Evolutionary conservation across 2,888 invertebrate genomes (phyloP).

Genomic region (Cephus nigrinus): DNA sequence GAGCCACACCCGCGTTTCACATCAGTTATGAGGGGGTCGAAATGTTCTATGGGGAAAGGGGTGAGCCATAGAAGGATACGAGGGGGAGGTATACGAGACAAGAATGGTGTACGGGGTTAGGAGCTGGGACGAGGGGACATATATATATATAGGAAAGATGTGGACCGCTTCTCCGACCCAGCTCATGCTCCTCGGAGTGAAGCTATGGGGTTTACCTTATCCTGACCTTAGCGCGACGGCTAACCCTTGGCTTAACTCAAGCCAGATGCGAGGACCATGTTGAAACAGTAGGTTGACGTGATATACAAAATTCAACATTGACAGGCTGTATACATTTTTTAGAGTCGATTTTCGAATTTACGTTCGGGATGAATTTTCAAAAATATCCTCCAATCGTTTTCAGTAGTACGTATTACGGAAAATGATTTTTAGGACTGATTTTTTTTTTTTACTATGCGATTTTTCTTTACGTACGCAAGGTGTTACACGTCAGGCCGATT

Average conservation of each 20-base stretch:
- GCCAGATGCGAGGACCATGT: conserved; percentile 18
- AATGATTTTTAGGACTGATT: background rate
- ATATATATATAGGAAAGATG: conserved; percentile 30
- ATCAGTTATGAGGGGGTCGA: conserved; percentile 2
- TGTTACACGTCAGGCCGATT: background rate
- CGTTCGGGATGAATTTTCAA: too few species aligned
- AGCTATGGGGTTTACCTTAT: conserved; percentile 40
- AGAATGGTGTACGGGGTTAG: conserved; percentile 8
- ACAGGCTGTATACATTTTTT: background rate
- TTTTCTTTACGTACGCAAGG: background rate
- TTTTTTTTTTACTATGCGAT: background rate
- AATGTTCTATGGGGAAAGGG: background rate
- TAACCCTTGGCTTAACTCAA: conserved; percentile 36
- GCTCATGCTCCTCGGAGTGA: conserved; percentile 19
- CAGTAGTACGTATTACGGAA: background rate
- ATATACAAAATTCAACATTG: background rate
- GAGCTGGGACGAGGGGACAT: conserved; percentile 19
- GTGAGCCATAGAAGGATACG: background rate
- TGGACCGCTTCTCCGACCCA: conserved; percentile 31
- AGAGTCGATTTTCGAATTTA: background rate
- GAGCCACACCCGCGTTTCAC: background rate
- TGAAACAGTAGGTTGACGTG: background rate
- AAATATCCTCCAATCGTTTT: too few species aligned
- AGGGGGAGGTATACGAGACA: conserved; percentile 1
- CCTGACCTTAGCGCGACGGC: conserved; percentile 27